Evolutionary conservation across 2,113 vertebrate genomes (phyloP), one percentile per base, ranked within the genome.

Genomic region (Aleadryas rufinucha): DNA sequence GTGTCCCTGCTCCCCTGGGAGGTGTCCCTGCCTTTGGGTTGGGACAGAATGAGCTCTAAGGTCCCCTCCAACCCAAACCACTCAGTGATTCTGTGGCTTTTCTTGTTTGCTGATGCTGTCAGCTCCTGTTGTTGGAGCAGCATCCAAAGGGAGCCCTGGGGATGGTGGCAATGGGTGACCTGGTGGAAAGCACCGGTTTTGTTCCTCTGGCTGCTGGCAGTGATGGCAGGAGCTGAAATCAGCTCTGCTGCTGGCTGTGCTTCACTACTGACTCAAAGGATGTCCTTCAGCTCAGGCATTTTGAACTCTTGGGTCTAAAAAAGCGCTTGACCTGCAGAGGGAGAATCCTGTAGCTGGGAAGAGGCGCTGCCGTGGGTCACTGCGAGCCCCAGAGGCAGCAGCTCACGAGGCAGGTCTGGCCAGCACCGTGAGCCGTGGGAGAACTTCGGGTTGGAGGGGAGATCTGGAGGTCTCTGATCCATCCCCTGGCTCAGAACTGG

Each of bases 121-220:
- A 5, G 56, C 69, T 61, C 18, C 3, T 42, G 27, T 57, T 28
- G 44, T 16, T 35, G 56, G 54, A 57, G 42, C 49, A 23, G 39
- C 1, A 1, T 1, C 35, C 56, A 3, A 10, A 52, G 54, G 0
- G n/a, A 37, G 28, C 19, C n/a, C 44, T 3, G 11, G 71, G 70
- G 60, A 2, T 3, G 21, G 59, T 11, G 59, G 27, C 44, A 11
- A 4, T 3, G n/a, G 26, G 41, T 14, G 72, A 22, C 26, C 47
- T 14, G 44, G 3, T 1, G 1, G 1, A 10, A 13, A 37, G 19
- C 30, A 2, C 45, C 0, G 0, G 2, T 3, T 44, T 9, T 28
- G 3, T 16, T 68, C 41, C 2, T 0, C 59, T 10, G 8, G 35
- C 30, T 12, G 2, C 69, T 42, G 45, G 57, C 35, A 24, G 7